Conservation (phyloP, 2,888 invertebrate genomes). For the Nomada fabriciana region DNA sequence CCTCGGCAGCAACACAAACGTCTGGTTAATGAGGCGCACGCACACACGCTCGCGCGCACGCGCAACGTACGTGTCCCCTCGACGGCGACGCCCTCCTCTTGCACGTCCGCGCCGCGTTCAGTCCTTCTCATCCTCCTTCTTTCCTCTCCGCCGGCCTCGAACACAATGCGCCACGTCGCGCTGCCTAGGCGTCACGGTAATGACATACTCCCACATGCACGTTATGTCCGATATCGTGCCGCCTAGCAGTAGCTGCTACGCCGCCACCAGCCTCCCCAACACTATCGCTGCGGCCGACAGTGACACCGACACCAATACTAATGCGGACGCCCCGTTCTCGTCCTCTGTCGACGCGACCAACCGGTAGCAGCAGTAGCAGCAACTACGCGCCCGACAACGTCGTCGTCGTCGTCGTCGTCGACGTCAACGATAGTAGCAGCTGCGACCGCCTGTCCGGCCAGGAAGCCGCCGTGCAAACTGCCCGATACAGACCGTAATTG, state of each 20-base stretch:
- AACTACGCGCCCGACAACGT: conserved; percentile 45
- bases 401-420: conserved; percentile 56
- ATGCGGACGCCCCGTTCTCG: background rate
- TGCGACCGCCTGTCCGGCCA: conserved; percentile 63
- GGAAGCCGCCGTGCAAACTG: conserved; percentile 65
- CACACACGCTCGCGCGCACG: conserved; percentile 78
- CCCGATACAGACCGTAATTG: conserved; percentile 66
- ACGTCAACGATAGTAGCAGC: conserved; percentile 62
- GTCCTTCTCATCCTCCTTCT: conserved; percentile 61
- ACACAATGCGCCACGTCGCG: conserved; percentile 77
- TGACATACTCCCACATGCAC: conserved; percentile 80
- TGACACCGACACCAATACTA: conserved; percentile 30
- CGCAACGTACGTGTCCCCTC: conserved; percentile 74
- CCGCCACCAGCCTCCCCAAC: conserved; percentile 49
- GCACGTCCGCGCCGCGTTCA: conserved; percentile 50
- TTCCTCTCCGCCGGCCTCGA: conserved; percentile 69
- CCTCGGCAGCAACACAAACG: conserved; percentile 73
- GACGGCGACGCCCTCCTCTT: conserved; percentile 62
- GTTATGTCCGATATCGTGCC: conserved; percentile 70
- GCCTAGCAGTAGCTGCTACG: conserved; percentile 63
- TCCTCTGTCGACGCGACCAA: conserved; percentile 25
- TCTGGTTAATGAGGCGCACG: conserved; percentile 80
- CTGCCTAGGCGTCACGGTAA: conserved; percentile 80
- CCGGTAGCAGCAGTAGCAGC: conserved; percentile 55
- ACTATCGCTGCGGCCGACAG: conserved; percentile 6